These are phyloP conservation scores for Synanthedon formicaeformis DNA, from an alignment of 2,888 invertebrate genomes.

Conservation along the genomic window DNA sequence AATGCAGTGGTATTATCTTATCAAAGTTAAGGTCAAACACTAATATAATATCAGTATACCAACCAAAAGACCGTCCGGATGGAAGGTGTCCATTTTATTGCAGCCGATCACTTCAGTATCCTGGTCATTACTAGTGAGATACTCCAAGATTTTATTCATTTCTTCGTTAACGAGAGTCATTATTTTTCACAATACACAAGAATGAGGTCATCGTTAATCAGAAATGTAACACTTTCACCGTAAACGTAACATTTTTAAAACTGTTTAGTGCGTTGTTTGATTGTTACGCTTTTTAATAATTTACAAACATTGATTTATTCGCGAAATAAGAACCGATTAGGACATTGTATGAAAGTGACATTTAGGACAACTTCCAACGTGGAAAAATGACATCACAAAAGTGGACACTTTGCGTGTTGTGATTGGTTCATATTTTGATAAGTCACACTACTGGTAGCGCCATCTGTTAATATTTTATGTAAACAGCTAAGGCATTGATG, in stretches of 20 bases:
- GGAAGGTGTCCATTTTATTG: slow-evolving; percentile 51
- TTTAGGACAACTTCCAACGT: slow-evolving; percentile 72
- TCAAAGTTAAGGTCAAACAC: slow-evolving; percentile 14
- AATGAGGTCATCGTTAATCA: slow-evolving; percentile 9
- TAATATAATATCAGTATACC: slow-evolving; percentile 22
- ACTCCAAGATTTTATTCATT: slow-evolving; percentile 55
- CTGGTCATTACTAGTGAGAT: slow-evolving; percentile 42
- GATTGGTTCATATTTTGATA: slow-evolving; percentile 46
- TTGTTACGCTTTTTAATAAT: not conserved
- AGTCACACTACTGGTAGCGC: slow-evolving; percentile 29
- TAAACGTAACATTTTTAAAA: not conserved
- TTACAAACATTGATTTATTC: slow-evolving; percentile 11
- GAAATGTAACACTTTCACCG: not conserved
- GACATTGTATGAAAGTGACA: slow-evolving; percentile 34
- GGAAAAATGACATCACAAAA: slow-evolving; percentile 75
- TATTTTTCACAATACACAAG: slow-evolving; percentile 20
- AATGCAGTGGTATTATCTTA: slow-evolving; percentile 28
- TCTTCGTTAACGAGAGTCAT: slow-evolving; percentile 53
- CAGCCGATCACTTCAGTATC: slow-evolving; percentile 21
- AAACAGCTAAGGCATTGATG: not conserved
- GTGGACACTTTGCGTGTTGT: slow-evolving; percentile 48
- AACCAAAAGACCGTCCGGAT: slow-evolving; percentile 49
- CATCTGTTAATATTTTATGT: slow-evolving; percentile 26
- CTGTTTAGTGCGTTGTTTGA: too few relatives aligned
- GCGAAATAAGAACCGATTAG: slow-evolving; percentile 3